Conservation (phyloP, 1,140 invertebrate species). For the Leguminivora glycinivorella region DNA sequence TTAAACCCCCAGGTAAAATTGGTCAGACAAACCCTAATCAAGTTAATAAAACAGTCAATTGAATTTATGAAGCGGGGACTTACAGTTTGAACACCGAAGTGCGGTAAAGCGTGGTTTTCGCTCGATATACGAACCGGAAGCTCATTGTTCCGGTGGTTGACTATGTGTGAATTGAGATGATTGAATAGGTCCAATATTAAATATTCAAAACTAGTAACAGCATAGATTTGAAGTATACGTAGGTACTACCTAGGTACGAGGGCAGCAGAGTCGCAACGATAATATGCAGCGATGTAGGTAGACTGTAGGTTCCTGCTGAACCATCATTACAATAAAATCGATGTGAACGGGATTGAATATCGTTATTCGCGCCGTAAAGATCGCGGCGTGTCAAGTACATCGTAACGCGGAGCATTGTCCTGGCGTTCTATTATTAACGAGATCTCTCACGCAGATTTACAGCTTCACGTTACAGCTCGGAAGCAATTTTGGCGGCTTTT, state of each 20-base stretch:
- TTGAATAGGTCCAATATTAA: not conserved
- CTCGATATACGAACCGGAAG: not conserved
- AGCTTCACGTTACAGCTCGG: not conserved
- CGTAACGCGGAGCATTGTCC: constrained; percentile 14
- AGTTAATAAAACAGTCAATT: too few species aligned
- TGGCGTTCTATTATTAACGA: constrained; percentile 24
- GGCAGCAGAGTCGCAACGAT: not conserved
- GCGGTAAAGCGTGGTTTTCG: not conserved
- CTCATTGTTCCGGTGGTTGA: not conserved
- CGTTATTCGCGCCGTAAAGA: constrained; percentile 12
- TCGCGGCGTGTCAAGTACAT: constrained; percentile 23
- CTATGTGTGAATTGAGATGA: not conserved
- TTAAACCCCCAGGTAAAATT: too few species aligned
- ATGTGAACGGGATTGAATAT: constrained; percentile 7
- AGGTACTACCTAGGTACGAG: not conserved
- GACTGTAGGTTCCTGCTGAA: not conserved
- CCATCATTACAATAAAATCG: not conserved
- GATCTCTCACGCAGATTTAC: constrained; percentile 3
- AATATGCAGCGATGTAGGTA: not conserved
- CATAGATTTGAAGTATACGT: not conserved
- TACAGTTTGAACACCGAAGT: too few species aligned
- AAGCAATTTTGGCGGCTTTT: not conserved
- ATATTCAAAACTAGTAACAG: not conserved
- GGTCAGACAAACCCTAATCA: too few species aligned
- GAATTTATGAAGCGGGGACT: too few species aligned